These are phyloP conservation scores for Resseliella maxima DNA, from an alignment of 2,888 invertebrate genomes.

Conservation along the genomic window DNA sequence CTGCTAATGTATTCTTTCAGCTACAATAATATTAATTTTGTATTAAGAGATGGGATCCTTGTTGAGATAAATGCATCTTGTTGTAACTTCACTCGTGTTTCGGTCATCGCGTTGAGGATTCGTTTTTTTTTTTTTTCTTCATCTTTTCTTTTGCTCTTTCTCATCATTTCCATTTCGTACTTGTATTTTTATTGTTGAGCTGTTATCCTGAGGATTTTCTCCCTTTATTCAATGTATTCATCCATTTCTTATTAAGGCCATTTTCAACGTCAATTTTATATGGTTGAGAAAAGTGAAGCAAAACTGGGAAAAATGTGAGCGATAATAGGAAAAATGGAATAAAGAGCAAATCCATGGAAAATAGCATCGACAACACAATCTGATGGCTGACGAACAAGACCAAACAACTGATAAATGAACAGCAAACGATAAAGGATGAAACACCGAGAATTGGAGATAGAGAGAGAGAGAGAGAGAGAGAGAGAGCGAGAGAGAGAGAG, in stretches of 20 bases:
- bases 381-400: no score
- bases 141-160: background rate
- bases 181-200: conserved; percentile 23
- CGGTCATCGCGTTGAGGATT: background rate
- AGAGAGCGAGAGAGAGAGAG: no score
- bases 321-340: conserved; percentile 9
- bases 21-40: conserved; percentile 36
- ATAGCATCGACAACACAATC: background rate
- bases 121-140: background rate
- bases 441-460: no score
- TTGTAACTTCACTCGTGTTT: background rate
- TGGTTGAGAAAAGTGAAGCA: background rate
- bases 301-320: background rate
- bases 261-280: conserved; percentile 26
- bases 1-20: conserved; percentile 45
- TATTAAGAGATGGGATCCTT: background rate
- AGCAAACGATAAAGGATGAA: no score
- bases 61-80: background rate
- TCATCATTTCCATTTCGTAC: background rate
- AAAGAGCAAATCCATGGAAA: background rate
- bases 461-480: no score
- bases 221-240: conserved; percentile 4
- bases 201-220: conserved; percentile 39
- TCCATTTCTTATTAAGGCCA: conserved; percentile 8
- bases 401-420: no score